These are phyloP conservation scores for Synanthedon myopaeformis DNA, from an alignment of 2,888 invertebrate genomes.

Conservation along the genomic window DNA sequence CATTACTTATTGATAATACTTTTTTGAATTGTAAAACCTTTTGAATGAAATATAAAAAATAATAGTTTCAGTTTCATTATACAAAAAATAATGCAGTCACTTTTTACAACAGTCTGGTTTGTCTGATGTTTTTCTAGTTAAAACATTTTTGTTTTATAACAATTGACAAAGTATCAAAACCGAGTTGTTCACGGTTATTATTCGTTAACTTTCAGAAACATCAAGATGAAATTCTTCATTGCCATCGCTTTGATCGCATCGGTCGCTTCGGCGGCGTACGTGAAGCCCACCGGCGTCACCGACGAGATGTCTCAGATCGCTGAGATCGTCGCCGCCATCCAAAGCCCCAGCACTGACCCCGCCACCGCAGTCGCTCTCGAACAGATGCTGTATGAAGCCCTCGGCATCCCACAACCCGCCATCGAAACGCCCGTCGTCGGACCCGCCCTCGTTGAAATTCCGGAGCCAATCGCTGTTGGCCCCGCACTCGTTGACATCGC, in stretches of 20 bases:
- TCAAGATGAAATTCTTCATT: conserved; percentile 41
- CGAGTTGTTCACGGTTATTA: conserved; percentile 3
- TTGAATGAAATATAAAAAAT: too few species aligned
- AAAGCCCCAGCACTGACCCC: conserved; percentile 26
- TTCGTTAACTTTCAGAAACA: conserved; percentile 17
- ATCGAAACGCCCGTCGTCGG: conserved; percentile 10
- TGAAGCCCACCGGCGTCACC: conserved; percentile 33
- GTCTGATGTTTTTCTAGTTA: too few species aligned
- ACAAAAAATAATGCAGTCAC: too few species aligned
- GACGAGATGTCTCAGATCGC: conserved; percentile 22
- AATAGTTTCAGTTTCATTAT: too few species aligned
- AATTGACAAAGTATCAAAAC: neutral
- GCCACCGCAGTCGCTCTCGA: conserved; percentile 27
- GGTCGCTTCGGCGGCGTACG: conserved; percentile 23
- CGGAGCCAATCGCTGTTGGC: conserved; percentile 12
- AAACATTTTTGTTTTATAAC: too few species aligned
- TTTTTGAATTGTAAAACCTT: too few species aligned
- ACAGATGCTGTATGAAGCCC: conserved; percentile 15
- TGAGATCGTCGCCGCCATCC: conserved; percentile 16
- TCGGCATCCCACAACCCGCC: conserved; percentile 10
- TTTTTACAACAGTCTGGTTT: too few species aligned
- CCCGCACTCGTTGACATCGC: conserved; percentile 10
- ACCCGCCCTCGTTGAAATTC: conserved; percentile 13
- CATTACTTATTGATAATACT: too few species aligned
- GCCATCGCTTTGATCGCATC: conserved; percentile 32